Base-by-base conservation (phyloP, 2,888 invertebrate species). In the Omphaloscelis lunosa region DNA sequence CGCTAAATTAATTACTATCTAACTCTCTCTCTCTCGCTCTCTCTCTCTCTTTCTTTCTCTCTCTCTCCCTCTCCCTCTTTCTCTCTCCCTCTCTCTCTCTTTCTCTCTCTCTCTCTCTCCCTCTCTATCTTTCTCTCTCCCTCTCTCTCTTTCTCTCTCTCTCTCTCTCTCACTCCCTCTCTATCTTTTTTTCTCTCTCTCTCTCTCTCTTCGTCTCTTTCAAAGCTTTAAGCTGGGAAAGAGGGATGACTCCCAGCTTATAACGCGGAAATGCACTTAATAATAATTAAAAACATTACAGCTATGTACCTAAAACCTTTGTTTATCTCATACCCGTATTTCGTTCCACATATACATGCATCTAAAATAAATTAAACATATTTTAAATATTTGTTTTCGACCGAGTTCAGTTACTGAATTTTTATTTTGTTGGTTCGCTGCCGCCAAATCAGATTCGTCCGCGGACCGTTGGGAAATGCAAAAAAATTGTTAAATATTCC, bases 381-480 rank as follows among this genome's bases (percentile, higher is more conserved):
- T 73, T 86, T 83, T 62, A 20, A 27, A 61, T 63, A 68, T 45
- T 82, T 82, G 53, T 61, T 77, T 70, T 69, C 29, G 61, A 9
- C 48, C 23, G 65, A 58, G 15, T 41, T 45, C 39, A 63, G 56
- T 67, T 62, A 29, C 61, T 61, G 23, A 75, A 69, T 74, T 79
- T 80, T 86, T 77, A 74, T 86, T 86, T 86, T 41, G 76, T 69
- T 72, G 73, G 75, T 69, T 66, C 59, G 61, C 53, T 68, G 70
- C 62, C 63, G 23, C 67, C 68, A 77, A 74, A 86, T 79, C 66
- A 63, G 74, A 73, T 78, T 76, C 53, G 67, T 59, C 61, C 34
- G 39, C n/a, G 39, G 58, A 7, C 84, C 79, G 34, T 23, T 39
- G 86, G 82, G 82, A 87, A 80, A 89, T 89, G 82, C 67, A 76